These are phyloP conservation scores for Cataglyphis rosenhaueri DNA, from an alignment of 2,888 invertebrate genomes.

Conservation along the genomic window DNA sequence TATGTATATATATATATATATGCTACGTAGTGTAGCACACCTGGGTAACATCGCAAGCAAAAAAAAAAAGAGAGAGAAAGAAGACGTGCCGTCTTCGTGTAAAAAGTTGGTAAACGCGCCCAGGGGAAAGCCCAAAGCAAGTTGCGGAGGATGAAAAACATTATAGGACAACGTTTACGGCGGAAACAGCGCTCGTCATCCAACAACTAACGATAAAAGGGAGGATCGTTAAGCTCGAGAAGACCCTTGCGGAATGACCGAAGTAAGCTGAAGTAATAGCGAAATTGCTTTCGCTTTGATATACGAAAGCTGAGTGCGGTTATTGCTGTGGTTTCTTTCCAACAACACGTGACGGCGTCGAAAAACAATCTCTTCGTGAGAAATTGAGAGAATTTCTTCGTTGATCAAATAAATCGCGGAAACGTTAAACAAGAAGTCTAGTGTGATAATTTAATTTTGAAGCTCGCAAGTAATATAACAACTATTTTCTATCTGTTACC, in stretches of 20 bases:
- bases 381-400: not conserved
- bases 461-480: not conserved
- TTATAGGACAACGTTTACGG: slow-evolving; percentile 39
- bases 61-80: not conserved
- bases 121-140: slow-evolving; percentile 13
- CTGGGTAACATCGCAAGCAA: slow-evolving; percentile 18
- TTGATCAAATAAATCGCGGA: slow-evolving; percentile 11
- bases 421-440: not conserved
- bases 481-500: not conserved
- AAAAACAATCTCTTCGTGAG: slow-evolving; percentile 11
- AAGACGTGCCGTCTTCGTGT: not conserved
- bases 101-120: slow-evolving; percentile 47
- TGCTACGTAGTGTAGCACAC: slow-evolving; percentile 1
- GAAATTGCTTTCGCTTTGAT: slow-evolving; percentile 40
- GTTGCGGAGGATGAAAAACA: slow-evolving; percentile 37
- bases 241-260: slow-evolving; percentile 30
- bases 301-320: slow-evolving; percentile 32
- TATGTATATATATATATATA: slow-evolving; percentile 25
- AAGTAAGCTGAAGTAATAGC: slow-evolving; percentile 38
- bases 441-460: slow-evolving; percentile 44
- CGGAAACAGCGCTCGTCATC: slow-evolving; percentile 32
- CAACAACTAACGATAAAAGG: slow-evolving; percentile 52
- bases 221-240: slow-evolving; percentile 42
- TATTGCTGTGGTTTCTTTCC: slow-evolving; percentile 28
- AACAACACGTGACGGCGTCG: slow-evolving; percentile 21